Evolutionary conservation across 1,140 invertebrate genomes (phyloP).

Genomic region (Intoshia linei): DNA sequence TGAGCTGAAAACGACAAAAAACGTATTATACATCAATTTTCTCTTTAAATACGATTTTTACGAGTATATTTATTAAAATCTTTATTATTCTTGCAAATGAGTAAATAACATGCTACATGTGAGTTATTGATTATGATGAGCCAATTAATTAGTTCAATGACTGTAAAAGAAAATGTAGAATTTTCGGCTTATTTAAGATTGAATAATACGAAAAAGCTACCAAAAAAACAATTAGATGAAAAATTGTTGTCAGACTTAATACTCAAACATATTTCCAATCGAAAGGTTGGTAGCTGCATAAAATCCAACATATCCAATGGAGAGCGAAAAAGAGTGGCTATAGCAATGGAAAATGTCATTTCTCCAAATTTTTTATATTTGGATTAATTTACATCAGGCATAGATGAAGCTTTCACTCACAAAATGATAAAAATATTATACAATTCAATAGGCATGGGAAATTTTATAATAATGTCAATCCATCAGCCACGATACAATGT

Average conservation of each 20-base stretch:
- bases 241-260: conserved; percentile 14
- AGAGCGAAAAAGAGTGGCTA: conserved; percentile 19
- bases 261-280: conserved; percentile 13
- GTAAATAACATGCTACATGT: no score
- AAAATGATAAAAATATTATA: conserved; percentile 17
- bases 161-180: conserved; percentile 14
- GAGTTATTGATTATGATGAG: no score
- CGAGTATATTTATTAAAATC: no score
- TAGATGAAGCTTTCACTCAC: conserved; percentile 20
- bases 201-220: conserved; percentile 7
- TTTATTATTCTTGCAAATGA: no score
- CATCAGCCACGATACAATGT: conserved; percentile 22
- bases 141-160: no score
- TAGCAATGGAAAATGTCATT: conserved; percentile 22
- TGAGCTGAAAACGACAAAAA: no score
- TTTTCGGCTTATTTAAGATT: conserved; percentile 18
- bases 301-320: no score
- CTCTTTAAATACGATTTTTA: no score
- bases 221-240: conserved; percentile 12
- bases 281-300: no score
- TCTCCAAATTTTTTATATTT: conserved; percentile 19
- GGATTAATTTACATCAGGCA: conserved; percentile 22
- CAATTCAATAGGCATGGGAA: conserved; percentile 14
- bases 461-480: conserved; percentile 20
- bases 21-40: no score